These are phyloP conservation scores for Nemotelus nigrinus DNA, from an alignment of 2,888 invertebrate genomes.

Conservation along the genomic window DNA sequence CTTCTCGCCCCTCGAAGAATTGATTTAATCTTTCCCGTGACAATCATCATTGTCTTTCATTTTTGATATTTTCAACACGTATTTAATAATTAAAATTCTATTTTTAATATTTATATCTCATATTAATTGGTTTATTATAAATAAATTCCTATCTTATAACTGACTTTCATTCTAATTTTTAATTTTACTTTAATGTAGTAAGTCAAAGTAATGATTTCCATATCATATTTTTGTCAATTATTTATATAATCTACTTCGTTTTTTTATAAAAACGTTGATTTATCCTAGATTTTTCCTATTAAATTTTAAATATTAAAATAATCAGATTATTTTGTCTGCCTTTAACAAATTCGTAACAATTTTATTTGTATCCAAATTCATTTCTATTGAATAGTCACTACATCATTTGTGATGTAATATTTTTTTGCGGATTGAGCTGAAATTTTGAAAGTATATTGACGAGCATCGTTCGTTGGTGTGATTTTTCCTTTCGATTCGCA, in stretches of 20 bases:
- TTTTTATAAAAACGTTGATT: slow-evolving; percentile 34
- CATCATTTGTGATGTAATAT: neutral
- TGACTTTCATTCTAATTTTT: slow-evolving; percentile 18
- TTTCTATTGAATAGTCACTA: neutral
- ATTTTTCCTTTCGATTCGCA: no score
- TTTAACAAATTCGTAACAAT: slow-evolving; percentile 40
- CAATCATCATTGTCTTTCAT: slow-evolving; percentile 29
- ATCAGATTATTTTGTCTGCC: slow-evolving; percentile 1
- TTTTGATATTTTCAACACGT: slow-evolving; percentile 24
- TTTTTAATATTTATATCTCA: slow-evolving; percentile 32
- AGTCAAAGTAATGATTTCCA: slow-evolving; percentile 38
- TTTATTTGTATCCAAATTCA: slow-evolving; percentile 22
- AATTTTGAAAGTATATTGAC: no score
- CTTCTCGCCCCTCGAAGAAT: no score
- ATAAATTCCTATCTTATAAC: slow-evolving; percentile 41
- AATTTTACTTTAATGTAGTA: slow-evolving; percentile 33
- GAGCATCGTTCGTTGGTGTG: no score
- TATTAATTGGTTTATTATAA: slow-evolving; percentile 42
- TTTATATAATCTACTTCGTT: slow-evolving; percentile 23
- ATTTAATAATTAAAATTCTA: slow-evolving; percentile 24
- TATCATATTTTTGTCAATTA: slow-evolving; percentile 39
- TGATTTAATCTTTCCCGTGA: neutral
- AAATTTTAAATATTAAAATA: slow-evolving; percentile 15
- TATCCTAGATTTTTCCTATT: slow-evolving; percentile 10
- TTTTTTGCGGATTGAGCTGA: slow-evolving; percentile 5